phyloP scores from a whole-genome alignment of 2,888 invertebrate genomes.

The Pammene fasciana region DNA sequence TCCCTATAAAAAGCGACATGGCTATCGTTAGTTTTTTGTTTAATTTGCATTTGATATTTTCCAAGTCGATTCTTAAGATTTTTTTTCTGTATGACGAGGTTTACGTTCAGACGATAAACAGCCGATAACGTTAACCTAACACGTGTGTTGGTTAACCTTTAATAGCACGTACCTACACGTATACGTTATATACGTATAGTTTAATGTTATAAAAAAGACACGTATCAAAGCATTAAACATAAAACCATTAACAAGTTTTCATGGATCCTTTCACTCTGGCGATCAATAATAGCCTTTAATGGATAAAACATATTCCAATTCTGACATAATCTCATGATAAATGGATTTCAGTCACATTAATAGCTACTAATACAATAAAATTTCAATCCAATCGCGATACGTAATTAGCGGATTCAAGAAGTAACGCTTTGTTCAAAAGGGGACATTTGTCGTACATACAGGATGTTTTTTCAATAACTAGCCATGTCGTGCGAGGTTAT shows the following conservation, averaged over 20 bases:
- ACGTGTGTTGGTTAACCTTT: conserved; percentile 3
- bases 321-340: background rate
- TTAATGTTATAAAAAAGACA: background rate
- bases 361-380: no score
- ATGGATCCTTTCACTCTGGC: background rate
- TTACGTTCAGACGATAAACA: conserved; percentile 30
- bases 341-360: background rate
- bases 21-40: background rate
- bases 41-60: conserved; percentile 7
- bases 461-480: no score
- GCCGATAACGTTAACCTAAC: conserved; percentile 10
- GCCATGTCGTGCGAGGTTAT: no score
- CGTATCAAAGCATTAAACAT: background rate
- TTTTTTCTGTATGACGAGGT: conserved; percentile 9
- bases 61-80: background rate
- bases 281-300: background rate
- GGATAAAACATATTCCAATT: background rate
- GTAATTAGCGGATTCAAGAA: no score
- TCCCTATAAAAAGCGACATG: background rate
- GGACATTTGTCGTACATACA: no score
- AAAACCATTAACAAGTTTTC: background rate
- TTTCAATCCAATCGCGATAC: no score
- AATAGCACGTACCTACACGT: conserved; percentile 7
- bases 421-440: no score
- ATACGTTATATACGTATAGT: background rate